Conservation (phyloP, 2,888 invertebrate genomes). For the Ligdia adustata region DNA sequence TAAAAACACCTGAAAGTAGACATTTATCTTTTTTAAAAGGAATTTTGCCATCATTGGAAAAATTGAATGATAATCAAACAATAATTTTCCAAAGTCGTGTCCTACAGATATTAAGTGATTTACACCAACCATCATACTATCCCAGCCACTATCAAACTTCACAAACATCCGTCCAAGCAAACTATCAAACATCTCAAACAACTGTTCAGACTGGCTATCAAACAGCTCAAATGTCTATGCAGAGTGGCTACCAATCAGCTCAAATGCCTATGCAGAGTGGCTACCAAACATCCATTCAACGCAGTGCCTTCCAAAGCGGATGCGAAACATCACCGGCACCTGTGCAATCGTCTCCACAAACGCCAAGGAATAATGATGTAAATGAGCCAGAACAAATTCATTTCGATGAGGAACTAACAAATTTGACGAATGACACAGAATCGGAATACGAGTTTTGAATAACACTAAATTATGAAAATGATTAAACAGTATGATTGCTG, state of each 20-base stretch:
- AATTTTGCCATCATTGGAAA: constrained; percentile 12
- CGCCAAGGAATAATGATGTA: constrained; percentile 19
- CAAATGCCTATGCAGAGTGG: no score
- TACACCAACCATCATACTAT: constrained; percentile 13
- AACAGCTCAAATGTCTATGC: no score
- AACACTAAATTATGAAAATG: constrained; percentile 9
- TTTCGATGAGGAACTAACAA: constrained; percentile 21
- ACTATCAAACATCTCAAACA: constrained; percentile 9
- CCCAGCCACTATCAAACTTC: constrained; percentile 12
- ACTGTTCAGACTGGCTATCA: constrained; percentile 7
- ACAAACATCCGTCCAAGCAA: constrained; percentile 3
- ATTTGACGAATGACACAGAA: constrained; percentile 7
- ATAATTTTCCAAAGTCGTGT: no score
- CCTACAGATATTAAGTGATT: constrained; percentile 12
- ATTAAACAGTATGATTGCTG: background rate
- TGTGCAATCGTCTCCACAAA: constrained; percentile 20
- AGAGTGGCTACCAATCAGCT: no score
- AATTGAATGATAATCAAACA: no score
- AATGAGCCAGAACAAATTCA: constrained; percentile 19
- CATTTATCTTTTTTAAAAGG: constrained; percentile 11
- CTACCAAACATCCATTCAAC: constrained; percentile 4
- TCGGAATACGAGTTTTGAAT: constrained; percentile 12
- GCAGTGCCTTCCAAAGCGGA: constrained; percentile 18
- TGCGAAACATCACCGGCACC: constrained; percentile 18
- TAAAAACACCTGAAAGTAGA: constrained; percentile 8